Evolutionary conservation across 2,797 vertebrate genomes (phyloP).

Genomic region (Sylvilagus floridanus): DNA sequence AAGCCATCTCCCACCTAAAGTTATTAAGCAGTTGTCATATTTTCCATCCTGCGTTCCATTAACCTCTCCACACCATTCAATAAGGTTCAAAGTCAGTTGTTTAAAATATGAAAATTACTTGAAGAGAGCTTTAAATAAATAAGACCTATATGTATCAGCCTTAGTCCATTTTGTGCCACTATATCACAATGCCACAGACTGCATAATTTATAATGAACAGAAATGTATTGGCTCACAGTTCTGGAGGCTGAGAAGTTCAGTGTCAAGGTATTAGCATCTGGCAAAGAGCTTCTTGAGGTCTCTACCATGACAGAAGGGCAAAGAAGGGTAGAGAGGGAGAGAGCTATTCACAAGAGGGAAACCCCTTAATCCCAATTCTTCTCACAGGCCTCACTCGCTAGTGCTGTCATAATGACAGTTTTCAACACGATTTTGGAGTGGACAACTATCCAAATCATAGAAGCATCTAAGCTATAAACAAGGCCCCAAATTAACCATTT

Average conservation of each 20-base stretch:
- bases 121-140: slow-evolving; percentile 23
- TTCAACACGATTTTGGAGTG: background rate
- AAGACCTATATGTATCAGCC: background rate
- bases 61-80: background rate
- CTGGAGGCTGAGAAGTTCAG: background rate
- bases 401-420: background rate
- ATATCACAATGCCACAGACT: background rate
- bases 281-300: background rate
- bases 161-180: background rate
- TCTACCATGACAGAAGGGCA: background rate
- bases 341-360: background rate
- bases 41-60: background rate
- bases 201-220: background rate
- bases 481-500: background rate
- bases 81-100: background rate
- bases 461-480: background rate
- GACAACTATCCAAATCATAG: background rate
- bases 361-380: background rate
- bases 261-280: background rate
- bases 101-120: slow-evolving; percentile 9
- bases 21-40: background rate
- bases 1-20: background rate
- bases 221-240: background rate
- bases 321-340: background rate
- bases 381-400: background rate